phyloP scores from a whole-genome alignment of 1,140 invertebrate species.

The Drosophila triauraria region DNA sequence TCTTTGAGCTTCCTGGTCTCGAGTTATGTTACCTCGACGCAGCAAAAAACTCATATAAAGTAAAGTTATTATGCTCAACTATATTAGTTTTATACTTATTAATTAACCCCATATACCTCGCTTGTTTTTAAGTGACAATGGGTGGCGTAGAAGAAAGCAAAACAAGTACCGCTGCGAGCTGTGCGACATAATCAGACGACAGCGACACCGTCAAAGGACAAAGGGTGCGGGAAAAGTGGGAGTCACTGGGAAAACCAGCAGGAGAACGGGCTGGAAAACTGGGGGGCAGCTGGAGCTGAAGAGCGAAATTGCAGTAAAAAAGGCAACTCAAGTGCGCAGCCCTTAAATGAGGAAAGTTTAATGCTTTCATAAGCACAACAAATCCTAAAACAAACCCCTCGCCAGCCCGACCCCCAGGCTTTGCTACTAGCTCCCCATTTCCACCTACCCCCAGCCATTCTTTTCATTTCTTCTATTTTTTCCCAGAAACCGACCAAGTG shows the following conservation, averaged over 20 bases:
- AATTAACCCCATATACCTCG: slow-evolving; percentile 3
- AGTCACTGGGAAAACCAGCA: slow-evolving; percentile 4
- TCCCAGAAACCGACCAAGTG: slow-evolving; percentile 53
- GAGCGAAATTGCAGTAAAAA: slow-evolving; percentile 81
- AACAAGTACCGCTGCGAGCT: slow-evolving; percentile 52
- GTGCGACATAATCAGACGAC: slow-evolving; percentile 69
- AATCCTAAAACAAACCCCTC: slow-evolving; percentile 74
- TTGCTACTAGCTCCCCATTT: not conserved
- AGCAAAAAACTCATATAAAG: not conserved
- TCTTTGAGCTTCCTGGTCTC: too few relatives aligned
- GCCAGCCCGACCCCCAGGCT: slow-evolving; percentile 4
- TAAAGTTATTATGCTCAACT: not conserved
- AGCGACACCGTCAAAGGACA: slow-evolving; percentile 37
- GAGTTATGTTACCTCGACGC: not conserved
- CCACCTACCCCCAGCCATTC: not conserved
- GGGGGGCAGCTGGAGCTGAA: slow-evolving; percentile 41
- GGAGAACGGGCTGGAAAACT: not conserved
- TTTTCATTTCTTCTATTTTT: slow-evolving; percentile 16
- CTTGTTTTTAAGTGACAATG: not conserved
- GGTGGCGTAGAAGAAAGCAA: slow-evolving; percentile 32
- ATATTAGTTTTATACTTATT: not conserved
- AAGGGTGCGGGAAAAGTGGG: not conserved
- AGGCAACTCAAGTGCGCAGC: slow-evolving; percentile 77
- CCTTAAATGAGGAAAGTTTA: slow-evolving; percentile 84
- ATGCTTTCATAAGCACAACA: slow-evolving; percentile 83